These are phyloP conservation scores for Coregonus ussuriensis DNA, from an alignment of 2,797 vertebrate genomes.

Conservation along the genomic window DNA sequence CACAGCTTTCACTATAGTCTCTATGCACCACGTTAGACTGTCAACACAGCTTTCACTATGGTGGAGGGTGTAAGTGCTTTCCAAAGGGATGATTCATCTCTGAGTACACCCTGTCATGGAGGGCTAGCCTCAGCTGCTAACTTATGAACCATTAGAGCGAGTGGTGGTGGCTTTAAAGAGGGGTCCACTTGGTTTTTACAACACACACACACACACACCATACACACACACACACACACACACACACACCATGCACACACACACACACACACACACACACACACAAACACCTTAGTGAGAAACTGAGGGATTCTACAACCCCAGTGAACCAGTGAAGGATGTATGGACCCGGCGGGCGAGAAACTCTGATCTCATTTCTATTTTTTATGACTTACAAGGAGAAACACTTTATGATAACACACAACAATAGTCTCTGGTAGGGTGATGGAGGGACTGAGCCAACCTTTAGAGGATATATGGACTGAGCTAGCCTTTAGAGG, in stretches of 20 bases:
- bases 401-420: conserved; percentile 55
- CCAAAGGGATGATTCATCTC: conserved; percentile 66
- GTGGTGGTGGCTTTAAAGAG: conserved; percentile 53
- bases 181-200: conserved; percentile 47
- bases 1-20: too few relatives aligned
- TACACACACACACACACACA: too few relatives aligned
- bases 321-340: neutral
- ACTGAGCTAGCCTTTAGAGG: too few relatives aligned
- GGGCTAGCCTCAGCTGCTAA: neutral
- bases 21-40: too few relatives aligned
- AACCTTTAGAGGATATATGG: conserved; percentile 26
- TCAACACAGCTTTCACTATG: too few relatives aligned
- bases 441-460: conserved; percentile 49
- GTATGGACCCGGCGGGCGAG: neutral
- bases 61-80: conserved; percentile 58
- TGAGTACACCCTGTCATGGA: conserved; percentile 7
- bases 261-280: too few relatives aligned
- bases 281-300: too few relatives aligned
- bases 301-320: neutral
- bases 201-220: too few relatives aligned
- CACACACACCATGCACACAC: too few relatives aligned
- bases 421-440: conserved; percentile 36
- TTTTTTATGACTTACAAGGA: conserved; percentile 56
- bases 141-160: conserved; percentile 55
- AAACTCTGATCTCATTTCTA: conserved; percentile 57